Base-by-base conservation (phyloP, 2,113 vertebrate species). In the Nesogale talazaci region DNA sequence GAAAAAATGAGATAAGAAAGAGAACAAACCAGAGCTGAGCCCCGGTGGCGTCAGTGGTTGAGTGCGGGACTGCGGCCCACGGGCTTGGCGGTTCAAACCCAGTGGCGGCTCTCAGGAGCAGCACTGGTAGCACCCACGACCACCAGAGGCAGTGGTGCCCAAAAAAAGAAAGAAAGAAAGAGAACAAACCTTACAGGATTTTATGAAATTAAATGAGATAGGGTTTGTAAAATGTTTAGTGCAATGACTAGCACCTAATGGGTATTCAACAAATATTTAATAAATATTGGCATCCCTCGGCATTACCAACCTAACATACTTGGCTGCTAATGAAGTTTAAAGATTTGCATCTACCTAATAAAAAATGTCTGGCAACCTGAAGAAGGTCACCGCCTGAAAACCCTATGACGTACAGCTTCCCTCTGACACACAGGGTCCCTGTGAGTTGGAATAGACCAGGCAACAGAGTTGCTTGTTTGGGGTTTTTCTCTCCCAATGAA, bases 161-260 rank as follows among this genome's bases (percentile, higher is more conserved):
- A n/a, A n/a, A n/a, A n/a, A n/a, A n/a, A n/a, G n/a, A n/a, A n/a
- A n/a, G n/a, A n/a, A n/a, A n/a, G n/a, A 89, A 38, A 81, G 69
- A 92, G 38, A 90, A 90, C 8, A 7, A 38, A 57, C 17, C 19
- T 94, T 69, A 65, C 1, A 85, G 3, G 40, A 25, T 46, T 88
- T 92, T 88, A 25, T 90, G 46, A 94, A 16, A 90, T 70, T 94
- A 84, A 88, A 87, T 69, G 27, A 87, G 91, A 70, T 57, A 92
- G 78, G 59, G 5, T 69, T 56, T 91, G 1, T 74, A 89, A 86
- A 81, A 83, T n/a, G 27, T 83, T 91, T 95, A 84, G 88, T 34
- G 89, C 91, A 92, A 90, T 95, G 67, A 36, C 38, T 90, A 59
- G 23, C 80, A 80, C 86, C 89, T 6, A 52, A 52, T 10, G 46